A percentile compares a stretch with the other conserved stretches of the same genome.
These are phyloP conservation scores for Sebastes umbrosus DNA, from an alignment of 2,797 vertebrate genomes.

Conservation along the genomic window DNA sequence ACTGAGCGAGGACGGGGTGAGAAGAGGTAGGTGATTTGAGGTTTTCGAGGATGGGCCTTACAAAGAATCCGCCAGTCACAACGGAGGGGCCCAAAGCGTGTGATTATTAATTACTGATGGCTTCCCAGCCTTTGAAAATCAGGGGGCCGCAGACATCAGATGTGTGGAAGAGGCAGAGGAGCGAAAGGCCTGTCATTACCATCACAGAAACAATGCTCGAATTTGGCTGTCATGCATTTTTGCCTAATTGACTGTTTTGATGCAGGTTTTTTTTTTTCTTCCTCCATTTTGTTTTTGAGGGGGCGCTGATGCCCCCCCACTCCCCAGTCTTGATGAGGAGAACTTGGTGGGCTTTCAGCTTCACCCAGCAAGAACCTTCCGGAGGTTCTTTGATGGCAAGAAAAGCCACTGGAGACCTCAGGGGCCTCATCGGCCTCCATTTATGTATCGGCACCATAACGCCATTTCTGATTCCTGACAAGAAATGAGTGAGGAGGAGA, in stretches of 20 bases:
- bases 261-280: conserved; percentile 54
- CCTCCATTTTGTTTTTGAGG: conserved; percentile 64
- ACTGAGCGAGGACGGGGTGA: conserved; percentile 3
- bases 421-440: conserved; percentile 74
- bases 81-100: conserved; percentile 62
- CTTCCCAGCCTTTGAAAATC: conserved; percentile 73
- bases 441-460: conserved; percentile 70
- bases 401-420: conserved; percentile 73
- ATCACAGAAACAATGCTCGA: conserved; percentile 80
- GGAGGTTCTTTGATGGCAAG: conserved; percentile 80
- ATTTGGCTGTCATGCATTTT: conserved; percentile 85
- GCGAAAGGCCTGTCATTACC: conserved; percentile 74
- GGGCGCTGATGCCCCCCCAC: conserved; percentile 54
- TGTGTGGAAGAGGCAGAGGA: conserved; percentile 64
- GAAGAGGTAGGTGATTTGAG: conserved; percentile 49
- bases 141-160: conserved; percentile 67
- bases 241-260: conserved; percentile 85
- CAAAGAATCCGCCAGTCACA: conserved; percentile 66
- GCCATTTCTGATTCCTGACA: conserved; percentile 69
- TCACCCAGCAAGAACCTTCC: conserved; percentile 81
- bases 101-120: conserved; percentile 77
- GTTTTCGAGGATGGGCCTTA: conserved; percentile 44
- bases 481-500: conserved; percentile 67
- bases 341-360: conserved; percentile 79
- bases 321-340: conserved; percentile 62